phyloP scores from a whole-genome alignment of 2,888 invertebrate species.

The Apamea monoglypha region DNA sequence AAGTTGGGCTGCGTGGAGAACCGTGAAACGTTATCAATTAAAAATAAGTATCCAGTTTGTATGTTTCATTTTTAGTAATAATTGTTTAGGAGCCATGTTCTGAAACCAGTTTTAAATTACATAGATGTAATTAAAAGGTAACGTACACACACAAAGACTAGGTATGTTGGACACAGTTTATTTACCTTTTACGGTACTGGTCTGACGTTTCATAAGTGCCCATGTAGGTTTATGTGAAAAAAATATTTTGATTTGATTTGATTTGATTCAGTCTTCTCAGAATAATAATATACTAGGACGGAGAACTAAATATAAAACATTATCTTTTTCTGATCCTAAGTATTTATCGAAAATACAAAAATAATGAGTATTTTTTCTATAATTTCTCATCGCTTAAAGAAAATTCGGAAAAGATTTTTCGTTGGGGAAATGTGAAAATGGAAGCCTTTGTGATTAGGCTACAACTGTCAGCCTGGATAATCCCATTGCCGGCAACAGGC shows the following conservation, averaged over 20 bases:
- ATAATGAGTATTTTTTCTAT: background rate
- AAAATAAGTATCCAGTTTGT: conserved; percentile 7
- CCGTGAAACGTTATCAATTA: conserved; percentile 20
- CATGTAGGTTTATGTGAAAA: too few relatives aligned
- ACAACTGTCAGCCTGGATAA: background rate
- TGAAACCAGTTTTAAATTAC: too few relatives aligned
- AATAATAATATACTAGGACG: background rate
- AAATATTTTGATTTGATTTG: too few relatives aligned
- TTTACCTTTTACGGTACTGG: too few relatives aligned
- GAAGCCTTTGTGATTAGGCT: background rate
- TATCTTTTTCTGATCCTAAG: background rate
- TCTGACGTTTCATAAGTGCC: too few relatives aligned
- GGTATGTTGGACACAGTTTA: too few relatives aligned
- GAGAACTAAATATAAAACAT: too few relatives aligned
- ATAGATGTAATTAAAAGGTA: too few relatives aligned
- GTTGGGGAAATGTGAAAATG: background rate
- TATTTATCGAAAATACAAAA: background rate
- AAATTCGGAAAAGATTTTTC: background rate
- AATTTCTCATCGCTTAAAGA: background rate
- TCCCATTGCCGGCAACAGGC: background rate
- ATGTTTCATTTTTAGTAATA: background rate
- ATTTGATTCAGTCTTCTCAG: background rate
- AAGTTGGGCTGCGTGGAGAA: background rate
- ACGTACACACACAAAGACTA: too few relatives aligned
- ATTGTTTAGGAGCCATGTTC: background rate